These are phyloP conservation scores for Frankliniella intonsa DNA, from an alignment of 2,888 invertebrate genomes.

Conservation along the genomic window DNA sequence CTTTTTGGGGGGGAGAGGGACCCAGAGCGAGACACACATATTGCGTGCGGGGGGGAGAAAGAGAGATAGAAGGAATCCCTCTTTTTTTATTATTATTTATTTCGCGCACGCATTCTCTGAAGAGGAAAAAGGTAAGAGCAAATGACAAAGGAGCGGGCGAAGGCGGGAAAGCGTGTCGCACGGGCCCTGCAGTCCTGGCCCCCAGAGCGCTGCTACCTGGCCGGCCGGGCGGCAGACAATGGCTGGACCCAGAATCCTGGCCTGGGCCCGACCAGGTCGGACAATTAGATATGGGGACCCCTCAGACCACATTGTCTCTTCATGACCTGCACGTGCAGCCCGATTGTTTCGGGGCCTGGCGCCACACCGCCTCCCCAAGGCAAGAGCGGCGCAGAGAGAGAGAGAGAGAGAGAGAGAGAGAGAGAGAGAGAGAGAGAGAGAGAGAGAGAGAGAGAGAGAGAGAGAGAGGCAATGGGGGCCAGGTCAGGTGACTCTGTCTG, in stretches of 20 bases:
- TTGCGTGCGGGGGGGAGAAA: neutral
- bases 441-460: too few relatives aligned
- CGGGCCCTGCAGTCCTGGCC: neutral
- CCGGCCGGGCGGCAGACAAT: neutral
- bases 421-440: too few relatives aligned
- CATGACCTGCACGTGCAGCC: conserved; percentile 12
- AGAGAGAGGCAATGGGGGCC: too few relatives aligned
- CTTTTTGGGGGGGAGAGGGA: neutral
- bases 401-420: too few relatives aligned
- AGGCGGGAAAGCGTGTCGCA: conserved; percentile 5
- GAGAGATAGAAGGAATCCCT: neutral
- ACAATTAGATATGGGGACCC: conserved; percentile 15
- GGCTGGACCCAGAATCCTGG: conserved; percentile 13
- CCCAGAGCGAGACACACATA: neutral
- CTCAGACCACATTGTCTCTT: conserved; percentile 4
- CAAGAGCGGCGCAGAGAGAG: neutral
- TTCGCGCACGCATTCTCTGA: neutral
- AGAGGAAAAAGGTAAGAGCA: conserved; percentile 10
- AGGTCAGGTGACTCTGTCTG: neutral
- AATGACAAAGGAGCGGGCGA: conserved; percentile 13
- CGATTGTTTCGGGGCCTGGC: conserved; percentile 15
- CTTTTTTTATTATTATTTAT: neutral
- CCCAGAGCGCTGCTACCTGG: neutral
- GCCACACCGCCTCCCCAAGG: neutral
- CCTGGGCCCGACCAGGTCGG: neutral